Evolutionary conservation across 2,888 invertebrate species (phyloP), one percentile per base, ranked within the genome.

Genomic region (Crepidodera aurea): DNA sequence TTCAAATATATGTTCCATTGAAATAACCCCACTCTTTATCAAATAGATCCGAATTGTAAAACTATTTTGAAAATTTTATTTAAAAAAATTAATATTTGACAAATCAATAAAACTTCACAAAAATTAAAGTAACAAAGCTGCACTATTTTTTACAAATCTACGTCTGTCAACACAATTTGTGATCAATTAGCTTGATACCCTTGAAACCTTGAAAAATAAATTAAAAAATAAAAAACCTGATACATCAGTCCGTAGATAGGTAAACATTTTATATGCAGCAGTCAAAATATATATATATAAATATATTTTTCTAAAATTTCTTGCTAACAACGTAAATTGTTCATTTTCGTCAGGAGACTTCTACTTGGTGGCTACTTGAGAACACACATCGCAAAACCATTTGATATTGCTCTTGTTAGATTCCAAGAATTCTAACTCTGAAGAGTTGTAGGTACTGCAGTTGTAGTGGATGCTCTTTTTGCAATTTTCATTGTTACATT

Each of bases 301-400:
- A n/a, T n/a, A n/a, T 22, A 46, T 19, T 22, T 18, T 6, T 42
- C 42, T 10, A 46, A 46, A 44, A 44, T 44, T 18, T 22, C 19
- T 25, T 25, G 19, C 3, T 25, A 46, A 15, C 22, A 1, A 8
- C 25, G 12, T 19, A 46, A 46, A 46, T 12, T 5, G 46, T 1
- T 22, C 10, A 22, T 22, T 46, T 4, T 46, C 10, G 46, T 8
- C 18, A 15, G 16, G 13, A 25, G 2, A 4, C 46, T 6, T 46
- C 46, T 46, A 46, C 12, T 46, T 46, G 25, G 46, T 22, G 16
- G 46, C 46, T 7, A 46, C 46, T 55, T 42, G 60, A 12, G 67
- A 68, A 54, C 73, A 73, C 2, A 69, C 70, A 59, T 71, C 72
- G 54, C 73, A 73, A 51, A 70, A 73, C 73, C 73, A 73, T 63